Percentiles rank a stretch among this genome's conserved stretches.
phyloP scores from a whole-genome alignment of 2,888 invertebrate genomes.

The Orthosia incerta region DNA sequence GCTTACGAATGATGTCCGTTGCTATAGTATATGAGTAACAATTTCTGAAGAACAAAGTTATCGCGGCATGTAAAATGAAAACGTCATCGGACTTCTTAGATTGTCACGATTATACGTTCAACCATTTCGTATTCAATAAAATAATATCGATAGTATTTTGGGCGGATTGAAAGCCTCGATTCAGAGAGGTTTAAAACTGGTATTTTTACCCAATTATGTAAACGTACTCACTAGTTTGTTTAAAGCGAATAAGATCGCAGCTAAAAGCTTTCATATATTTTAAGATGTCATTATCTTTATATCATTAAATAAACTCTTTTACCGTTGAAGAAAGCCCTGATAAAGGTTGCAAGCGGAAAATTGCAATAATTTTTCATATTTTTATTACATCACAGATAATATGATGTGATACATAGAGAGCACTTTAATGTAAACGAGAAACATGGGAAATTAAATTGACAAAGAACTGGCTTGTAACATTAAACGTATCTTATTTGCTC shows the following conservation, averaged over 20 bases:
- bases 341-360: constrained; percentile 66
- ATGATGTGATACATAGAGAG: constrained; percentile 70
- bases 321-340: constrained; percentile 26
- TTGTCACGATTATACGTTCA: no score
- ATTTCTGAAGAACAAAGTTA: no score
- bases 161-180: not conserved
- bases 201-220: not conserved
- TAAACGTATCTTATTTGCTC: constrained; percentile 33
- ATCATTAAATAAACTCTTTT: constrained; percentile 43
- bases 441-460: constrained; percentile 75
- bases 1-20: no score
- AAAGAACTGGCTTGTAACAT: constrained; percentile 62
- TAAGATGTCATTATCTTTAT: not conserved
- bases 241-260: not conserved
- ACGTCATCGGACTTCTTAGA: no score
- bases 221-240: not conserved
- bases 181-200: not conserved
- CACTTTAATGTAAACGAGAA: constrained; percentile 41
- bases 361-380: constrained; percentile 72
- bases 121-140: no score
- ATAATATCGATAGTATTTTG: not conserved
- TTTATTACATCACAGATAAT: constrained; percentile 73
- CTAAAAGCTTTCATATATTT: constrained; percentile 23
- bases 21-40: no score
- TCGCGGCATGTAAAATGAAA: no score